Base-by-base conservation (phyloP, 53 echinoderm and acorn worm genomes). In the Paelopatides confundens region DNA sequence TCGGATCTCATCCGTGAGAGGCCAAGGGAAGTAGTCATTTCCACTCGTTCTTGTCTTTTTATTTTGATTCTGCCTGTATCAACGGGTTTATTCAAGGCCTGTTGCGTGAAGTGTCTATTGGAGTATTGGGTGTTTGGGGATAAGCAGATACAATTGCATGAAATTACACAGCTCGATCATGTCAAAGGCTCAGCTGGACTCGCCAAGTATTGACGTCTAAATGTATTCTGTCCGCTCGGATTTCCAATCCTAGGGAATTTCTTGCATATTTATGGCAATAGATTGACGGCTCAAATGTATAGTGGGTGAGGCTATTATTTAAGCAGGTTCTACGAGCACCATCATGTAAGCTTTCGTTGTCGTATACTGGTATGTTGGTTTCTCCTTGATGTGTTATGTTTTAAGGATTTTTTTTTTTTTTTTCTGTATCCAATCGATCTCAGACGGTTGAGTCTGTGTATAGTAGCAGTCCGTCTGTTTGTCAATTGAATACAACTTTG, bases 11-110 rank as follows among this genome's bases (percentile, higher is more conserved):
- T 23, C 58, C 48, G 48, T 14, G n/a, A 58, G 58, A 58, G 58
- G 24, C 58, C n/a, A 23, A 58, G 58, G 58, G 58, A 58, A 58
- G n/a, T 58, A 58, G n/a, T 58, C 58, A 17, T 58, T 23, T 15
- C 58, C 58, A 58, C n/a, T 58, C 58, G 21, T n/a, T 58, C n/a
- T 23, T 5, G 58, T 58, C 48, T 48, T 48, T 58, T 58, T 58
- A 58, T 58, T 58, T 58, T 58, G 5, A 58, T 58, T 58, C 6
- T 58, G 58, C 58, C 58, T n/a, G 4, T 58, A 58, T 58, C 24
- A 58, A 21, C 48, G 58, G 58, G 58, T 58, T 58, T 58, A 58
- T 58, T 58, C 58, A 58, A 58, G 58, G 58, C 58, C 58, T 58
- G 58, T 58, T 58, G 24, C 24, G 6, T 21, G 58, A 58, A 58